Base-by-base conservation (phyloP, 2,797 vertebrate genomes). In the Ctenopoma multispine region DNA sequence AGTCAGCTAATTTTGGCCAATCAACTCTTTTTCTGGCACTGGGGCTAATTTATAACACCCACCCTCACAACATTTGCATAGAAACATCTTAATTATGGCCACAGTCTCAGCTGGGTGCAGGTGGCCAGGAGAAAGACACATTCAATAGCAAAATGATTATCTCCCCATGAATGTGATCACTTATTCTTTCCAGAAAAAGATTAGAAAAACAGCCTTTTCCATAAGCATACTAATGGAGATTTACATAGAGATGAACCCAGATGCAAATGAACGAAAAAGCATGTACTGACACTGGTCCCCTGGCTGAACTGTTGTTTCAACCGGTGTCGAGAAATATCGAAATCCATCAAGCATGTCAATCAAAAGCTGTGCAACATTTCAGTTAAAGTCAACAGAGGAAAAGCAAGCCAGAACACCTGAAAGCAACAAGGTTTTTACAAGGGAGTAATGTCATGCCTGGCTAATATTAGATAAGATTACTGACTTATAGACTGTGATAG, bases 191-290 rank as follows among this genome's bases (percentile, higher is more conserved):
- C 47, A 48, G 63, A 44, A 62, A 62, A 86, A 82, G 5, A 67
- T 31, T 11, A 13, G 20, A 59, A 60, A 73, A 62, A 29, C 38
- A 62, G 41, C 58, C 1, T 85, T 88, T 90, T 87, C 81, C 89
- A 89, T 85, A 77, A 85, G 77, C 81, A 88, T 75, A 72, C 76
- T 83, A 89, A 91, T 89, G 87, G 66, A 67, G 76, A 92, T 93
- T 92, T 90, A 85, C 90, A 92, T 86, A 90, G 83, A 90, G 80
- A 91, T 90, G 85, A 90, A 90, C 78, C 61, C 63, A 70, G 54
- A 89, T 88, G 91, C 84, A 92, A 90, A 91, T 85, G 79, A 84
- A 75, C 4, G 56, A 82, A 82, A 73, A 36, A 20, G 72, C 71
- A n/a, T 80, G 72, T 69, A 58, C 81, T 84, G 75, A 81, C 85